Conservation (phyloP, 2,113 vertebrate species). For the Spea multiplicata region DNA sequence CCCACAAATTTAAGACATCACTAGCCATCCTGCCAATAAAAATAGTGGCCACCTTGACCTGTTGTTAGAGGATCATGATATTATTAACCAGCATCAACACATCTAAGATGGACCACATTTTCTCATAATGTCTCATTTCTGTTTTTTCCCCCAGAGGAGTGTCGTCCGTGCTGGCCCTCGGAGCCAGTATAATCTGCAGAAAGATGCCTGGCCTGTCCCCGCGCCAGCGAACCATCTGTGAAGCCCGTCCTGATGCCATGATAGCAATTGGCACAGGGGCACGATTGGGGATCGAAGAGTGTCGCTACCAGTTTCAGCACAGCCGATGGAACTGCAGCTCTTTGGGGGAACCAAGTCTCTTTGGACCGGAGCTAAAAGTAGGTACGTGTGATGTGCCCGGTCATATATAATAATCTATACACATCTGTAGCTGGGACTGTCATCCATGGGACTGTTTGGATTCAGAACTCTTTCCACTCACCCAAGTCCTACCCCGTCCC, state of each 20-base stretch:
- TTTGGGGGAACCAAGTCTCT: constrained; percentile 37
- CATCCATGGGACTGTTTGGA: no score
- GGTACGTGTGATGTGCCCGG: constrained; percentile 37
- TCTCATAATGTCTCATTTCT: neutral
- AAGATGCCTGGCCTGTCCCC: constrained; percentile 47
- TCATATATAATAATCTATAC: neutral
- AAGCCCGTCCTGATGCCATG: constrained; percentile 45
- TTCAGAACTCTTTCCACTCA: no score
- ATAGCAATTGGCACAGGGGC: constrained; percentile 38
- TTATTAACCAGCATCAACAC: no score
- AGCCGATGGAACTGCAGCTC: constrained; percentile 48
- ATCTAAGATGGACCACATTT: no score
- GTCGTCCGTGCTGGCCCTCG: constrained; percentile 48
- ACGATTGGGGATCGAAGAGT: constrained; percentile 33
- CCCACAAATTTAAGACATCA: no score
- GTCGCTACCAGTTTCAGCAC: constrained; percentile 43
- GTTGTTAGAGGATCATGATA: neutral
- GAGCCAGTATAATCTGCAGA: constrained; percentile 47
- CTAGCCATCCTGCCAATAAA: no score
- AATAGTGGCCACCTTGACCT: neutral
- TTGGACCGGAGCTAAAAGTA: constrained; percentile 48
- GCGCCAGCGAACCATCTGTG: constrained; percentile 41
- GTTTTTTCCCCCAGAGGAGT: constrained; percentile 25
- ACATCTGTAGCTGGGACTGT: neutral
- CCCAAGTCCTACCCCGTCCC: no score